A percentile compares a stretch with the other conserved stretches of the same genome.
Conservation (phyloP, 2,113 vertebrate genomes). For the Parotia lawesii region DNA sequence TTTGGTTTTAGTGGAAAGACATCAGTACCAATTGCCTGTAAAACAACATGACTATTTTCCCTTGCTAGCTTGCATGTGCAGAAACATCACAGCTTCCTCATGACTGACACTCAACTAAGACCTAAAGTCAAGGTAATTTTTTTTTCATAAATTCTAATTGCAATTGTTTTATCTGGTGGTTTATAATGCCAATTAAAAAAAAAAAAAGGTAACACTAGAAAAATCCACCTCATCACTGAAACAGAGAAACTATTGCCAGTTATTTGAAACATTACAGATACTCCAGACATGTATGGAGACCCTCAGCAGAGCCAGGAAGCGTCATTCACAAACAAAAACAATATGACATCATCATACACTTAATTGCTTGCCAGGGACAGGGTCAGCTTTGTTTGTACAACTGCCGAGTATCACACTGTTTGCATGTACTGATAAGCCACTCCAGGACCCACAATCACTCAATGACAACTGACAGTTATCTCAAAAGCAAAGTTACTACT, state of each 20-base stretch:
- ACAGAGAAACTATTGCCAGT: neutral
- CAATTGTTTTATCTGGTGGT: neutral
- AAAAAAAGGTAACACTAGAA: neutral
- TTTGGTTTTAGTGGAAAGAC: neutral
- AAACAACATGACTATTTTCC: neutral
- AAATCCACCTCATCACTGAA: neutral
- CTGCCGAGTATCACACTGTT: neutral
- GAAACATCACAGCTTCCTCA: neutral
- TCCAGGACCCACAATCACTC: neutral
- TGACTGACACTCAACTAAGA: neutral
- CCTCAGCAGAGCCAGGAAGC: neutral
- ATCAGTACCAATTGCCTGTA: neutral
- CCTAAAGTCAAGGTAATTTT: neutral
- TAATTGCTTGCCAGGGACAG: neutral
- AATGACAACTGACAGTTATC: neutral
- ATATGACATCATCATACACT: conserved; percentile 13
- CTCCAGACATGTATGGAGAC: neutral
- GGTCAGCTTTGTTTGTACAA: conserved; percentile 22
- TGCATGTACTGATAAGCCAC: neutral
- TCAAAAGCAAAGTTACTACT: neutral
- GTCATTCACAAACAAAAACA: neutral
- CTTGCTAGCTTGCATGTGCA: neutral
- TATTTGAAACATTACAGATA: neutral
- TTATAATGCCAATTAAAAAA: neutral
- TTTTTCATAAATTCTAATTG: neutral